Evolutionary conservation across 2,113 vertebrate species (phyloP).

Genomic region (Plecotus auritus): DNA sequence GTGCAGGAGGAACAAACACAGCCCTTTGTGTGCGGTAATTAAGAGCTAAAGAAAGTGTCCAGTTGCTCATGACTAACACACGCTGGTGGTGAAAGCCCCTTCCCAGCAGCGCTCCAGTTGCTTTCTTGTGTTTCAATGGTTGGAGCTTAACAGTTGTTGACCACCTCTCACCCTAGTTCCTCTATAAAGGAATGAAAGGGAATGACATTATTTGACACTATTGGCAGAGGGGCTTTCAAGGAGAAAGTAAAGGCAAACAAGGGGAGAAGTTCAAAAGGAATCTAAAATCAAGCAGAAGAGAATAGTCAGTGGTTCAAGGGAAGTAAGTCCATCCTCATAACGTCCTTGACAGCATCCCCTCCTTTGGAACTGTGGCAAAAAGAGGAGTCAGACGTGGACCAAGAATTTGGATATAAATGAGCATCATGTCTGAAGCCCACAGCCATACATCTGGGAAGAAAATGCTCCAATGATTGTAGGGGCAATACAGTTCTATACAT

Average conservation of each 20-base stretch:
- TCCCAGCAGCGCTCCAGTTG: neutral
- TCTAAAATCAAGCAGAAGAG: neutral
- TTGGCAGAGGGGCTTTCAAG: conserved; percentile 28
- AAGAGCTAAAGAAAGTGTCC: conserved; percentile 34
- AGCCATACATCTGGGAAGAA: neutral
- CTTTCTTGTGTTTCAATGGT: conserved; percentile 52
- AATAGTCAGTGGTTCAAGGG: neutral
- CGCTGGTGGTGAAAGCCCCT: neutral
- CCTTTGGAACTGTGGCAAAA: neutral
- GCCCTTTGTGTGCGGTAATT: neutral
- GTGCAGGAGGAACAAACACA: conserved; percentile 15
- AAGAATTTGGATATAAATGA: neutral
- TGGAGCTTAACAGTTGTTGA: conserved; percentile 15
- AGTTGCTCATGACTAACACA: neutral
- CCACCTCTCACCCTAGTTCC: neutral
- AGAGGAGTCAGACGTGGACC: neutral
- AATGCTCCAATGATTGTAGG: neutral
- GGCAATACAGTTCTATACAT: neutral
- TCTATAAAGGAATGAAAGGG: conserved; percentile 38
- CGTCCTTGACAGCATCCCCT: neutral
- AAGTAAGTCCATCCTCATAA: neutral
- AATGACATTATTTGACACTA: conserved; percentile 41
- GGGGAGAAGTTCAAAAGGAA: conserved; percentile 15
- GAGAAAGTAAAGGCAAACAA: conserved; percentile 31
- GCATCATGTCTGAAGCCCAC: neutral